These are phyloP conservation scores for Myiagra hebetior DNA, from an alignment of 2,113 vertebrate genomes.

Conservation along the genomic window DNA sequence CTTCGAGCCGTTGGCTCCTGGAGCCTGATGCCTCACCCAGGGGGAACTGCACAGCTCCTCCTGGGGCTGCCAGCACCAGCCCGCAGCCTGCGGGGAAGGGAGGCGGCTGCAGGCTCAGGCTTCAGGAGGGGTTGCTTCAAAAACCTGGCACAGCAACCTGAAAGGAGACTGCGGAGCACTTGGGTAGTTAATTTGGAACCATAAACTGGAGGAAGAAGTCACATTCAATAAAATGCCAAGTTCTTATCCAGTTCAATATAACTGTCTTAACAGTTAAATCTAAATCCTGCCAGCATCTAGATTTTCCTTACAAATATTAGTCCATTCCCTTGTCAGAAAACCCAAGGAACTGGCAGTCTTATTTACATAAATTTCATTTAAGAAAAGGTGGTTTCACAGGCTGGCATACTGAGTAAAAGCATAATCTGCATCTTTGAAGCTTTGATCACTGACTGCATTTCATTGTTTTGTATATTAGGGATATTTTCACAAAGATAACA, in stretches of 20 bases:
- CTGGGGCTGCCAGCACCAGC: neutral
- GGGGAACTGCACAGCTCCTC: neutral
- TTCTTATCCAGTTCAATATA: neutral
- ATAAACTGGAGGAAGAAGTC: neutral
- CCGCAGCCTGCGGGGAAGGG: neutral
- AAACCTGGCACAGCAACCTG: neutral
- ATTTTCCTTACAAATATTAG: neutral
- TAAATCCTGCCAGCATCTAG: neutral
- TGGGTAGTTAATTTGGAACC: neutral
- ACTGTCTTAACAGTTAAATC: neutral
- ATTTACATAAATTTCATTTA: constrained; percentile 18
- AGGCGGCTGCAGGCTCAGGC: neutral
- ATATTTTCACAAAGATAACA: neutral
- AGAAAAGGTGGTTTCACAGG: neutral
- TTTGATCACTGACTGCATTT: neutral
- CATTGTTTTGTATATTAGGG: neutral
- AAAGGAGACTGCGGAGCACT: neutral
- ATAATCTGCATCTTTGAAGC: neutral
- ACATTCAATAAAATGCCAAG: neutral
- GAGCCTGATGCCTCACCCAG: neutral
- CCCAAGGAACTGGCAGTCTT: neutral
- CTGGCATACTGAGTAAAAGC: neutral
- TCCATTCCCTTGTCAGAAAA: neutral
- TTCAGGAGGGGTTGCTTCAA: neutral
- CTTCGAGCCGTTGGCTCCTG: neutral